Evolutionary conservation across 1,140 invertebrate genomes (phyloP), one percentile per base, ranked within the genome.

Genomic region (Alviniconcha marisindica): DNA sequence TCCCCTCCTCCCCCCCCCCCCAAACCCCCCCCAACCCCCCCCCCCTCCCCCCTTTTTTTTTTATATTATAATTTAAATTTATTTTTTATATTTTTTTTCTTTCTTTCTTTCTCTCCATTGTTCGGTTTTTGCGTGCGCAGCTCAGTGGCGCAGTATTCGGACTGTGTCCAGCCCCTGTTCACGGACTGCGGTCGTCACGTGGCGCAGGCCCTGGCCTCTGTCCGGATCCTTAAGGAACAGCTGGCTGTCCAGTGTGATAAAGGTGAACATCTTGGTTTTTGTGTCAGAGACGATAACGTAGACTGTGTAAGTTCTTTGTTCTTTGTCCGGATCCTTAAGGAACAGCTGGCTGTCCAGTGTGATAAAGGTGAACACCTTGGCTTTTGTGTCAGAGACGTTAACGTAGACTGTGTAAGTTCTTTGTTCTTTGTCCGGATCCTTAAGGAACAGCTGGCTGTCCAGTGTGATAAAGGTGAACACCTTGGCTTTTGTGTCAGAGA

Each of bases 151-250:
- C 33, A 5, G 10, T 71, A 71, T 4, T 71, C 36, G 4, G 18
- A 71, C 31, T 71, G 69, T 71, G 69, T 71, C 2, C 69, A 71
- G 36, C 69, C 69, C 2, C 38, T 71, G 69, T 71, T 36, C 69
- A 33, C 24, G 10, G 0, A 71, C 36, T 71, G 69, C 21, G 69
- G 69, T 1, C 69, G 33, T 14, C 36, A 71, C 10, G 40, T 71
- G 69, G 12, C 69, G 3, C 33, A 71, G 36, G 7, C 69, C 24
- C 36, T 71, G 33, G 36, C 69, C 36, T 71, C 69, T 12, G 69
- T 71, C 1, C 10, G 69, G 36, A 24, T 71, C 0, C 33, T 71
- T 1, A 71, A 71, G 18, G 69, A 71, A 40, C 69, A 71, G 69
- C 40, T 71, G 38, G 36, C 69, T 21, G 2, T 40, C 7, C 69